Evolutionary conservation across 2,888 invertebrate genomes (phyloP), one percentile per base, ranked within the genome.

Genomic region (Leucophenga maculata): DNA sequence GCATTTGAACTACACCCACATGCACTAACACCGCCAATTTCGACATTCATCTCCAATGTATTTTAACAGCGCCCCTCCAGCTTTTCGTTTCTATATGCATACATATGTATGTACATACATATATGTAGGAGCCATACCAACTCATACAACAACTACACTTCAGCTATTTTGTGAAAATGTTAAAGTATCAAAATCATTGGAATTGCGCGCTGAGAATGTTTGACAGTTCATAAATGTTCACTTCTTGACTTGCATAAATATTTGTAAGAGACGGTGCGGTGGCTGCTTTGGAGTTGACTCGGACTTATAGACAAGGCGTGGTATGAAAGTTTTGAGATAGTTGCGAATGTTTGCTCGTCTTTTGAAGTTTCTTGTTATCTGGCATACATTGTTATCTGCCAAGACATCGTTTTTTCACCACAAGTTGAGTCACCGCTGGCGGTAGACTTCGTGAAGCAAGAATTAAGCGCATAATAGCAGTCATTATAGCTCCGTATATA

Each of bases 171-270:
- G 75, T 83, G 82, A 85, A 85, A 85, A 83, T 83, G 83, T 83
- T 83, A 80, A 85, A 85, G 84, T 83, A 83, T 83, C 83, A 83
- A 84, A 85, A 85, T 83, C 85, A 85, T 84, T 85, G 83, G 75
- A 85, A 84, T 84, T 84, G 83, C 79, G 83, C 77, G 83, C 76
- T 84, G 84, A 85, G 83, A 85, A 80, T 83, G 83, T 83, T 83
- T 83, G 83, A 83, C 83, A 85, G 85, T 84, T 83, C 83, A 83
- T 83, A 83, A 80, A 83, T 81, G 83, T 85, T 78, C 79, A 79
- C 75, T 75, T 79, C 83, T 83, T 83, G 83, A 83, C 83, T 83
- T 83, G 85, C 83, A 83, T 83, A 83, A 83, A 83, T 83, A 83
- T 83, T 85, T 84, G 52, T 31, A 13, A 31, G 39, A 55, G 32